Base-by-base conservation (phyloP, 2,797 vertebrate species). In the Mormyrops boulengeri region DNA sequence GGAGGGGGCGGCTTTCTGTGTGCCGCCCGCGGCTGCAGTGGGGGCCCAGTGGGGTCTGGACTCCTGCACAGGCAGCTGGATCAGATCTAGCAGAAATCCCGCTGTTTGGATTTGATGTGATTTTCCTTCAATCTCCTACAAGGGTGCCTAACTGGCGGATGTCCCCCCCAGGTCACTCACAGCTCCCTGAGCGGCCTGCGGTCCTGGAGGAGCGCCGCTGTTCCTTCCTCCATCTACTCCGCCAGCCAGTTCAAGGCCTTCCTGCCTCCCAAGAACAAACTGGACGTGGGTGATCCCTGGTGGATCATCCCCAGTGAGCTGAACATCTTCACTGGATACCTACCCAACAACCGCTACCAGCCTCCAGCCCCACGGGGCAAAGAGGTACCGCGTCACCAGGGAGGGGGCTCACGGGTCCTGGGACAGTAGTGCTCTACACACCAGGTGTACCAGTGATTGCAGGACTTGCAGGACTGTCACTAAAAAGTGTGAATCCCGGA, bases 331-430 rank as follows among this genome's bases (percentile, higher is more conserved):
- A 98, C 97, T 0, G 98, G 98, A 2, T 99, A 99, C 89, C 94
- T 99, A 91, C 96, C 99, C 90, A 99, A 99, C 95, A 99, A 98
- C 91, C 97, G 99, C 44, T 98, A 99, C 94, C 98, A 99, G 91
- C 97, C 99, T 49, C 98, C 98, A 0, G 89, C 96, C 1, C 97
- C 98, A n/a, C 97, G 96, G 89, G 98, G 98, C 92, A 99, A 98
- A 96, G 98, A 99, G 97, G 97, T 99, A 93, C 14, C 55, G 8
- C 12, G 2, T n/a, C 12, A 41, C 41, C 17, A 9, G 73, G 73
- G 38, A 12, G 4, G 22, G 2, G 30, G 7, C 34, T 26, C n/a
- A n/a, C n/a, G n/a, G n/a, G n/a, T n/a, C n/a, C n/a, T n/a, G n/a
- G 11, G 73, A 19, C 84, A 22, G 7, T 26, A 5, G 22, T 22